Conservation (phyloP, 1,140 invertebrate species). For the Potamilus streckersoni region DNA sequence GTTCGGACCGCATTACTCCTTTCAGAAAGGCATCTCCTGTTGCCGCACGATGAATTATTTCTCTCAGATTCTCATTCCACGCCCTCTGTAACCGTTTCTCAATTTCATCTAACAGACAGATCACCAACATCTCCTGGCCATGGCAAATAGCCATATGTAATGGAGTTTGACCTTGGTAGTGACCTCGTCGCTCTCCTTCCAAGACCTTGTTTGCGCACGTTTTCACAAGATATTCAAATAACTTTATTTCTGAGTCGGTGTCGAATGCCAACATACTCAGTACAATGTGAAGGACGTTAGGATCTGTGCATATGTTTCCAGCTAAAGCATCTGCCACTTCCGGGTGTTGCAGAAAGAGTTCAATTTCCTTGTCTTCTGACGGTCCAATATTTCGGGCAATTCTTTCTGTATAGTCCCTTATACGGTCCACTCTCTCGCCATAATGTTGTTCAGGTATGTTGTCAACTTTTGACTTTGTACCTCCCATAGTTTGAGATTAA, state of each 20-base stretch:
- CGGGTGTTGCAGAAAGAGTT: too few relatives aligned
- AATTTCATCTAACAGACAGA: conserved; percentile 19
- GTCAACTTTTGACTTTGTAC: too few relatives aligned
- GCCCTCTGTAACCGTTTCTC: background rate
- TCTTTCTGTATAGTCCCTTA: too few relatives aligned
- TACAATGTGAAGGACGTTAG: conserved; percentile 29
- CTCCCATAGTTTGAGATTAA: too few relatives aligned
- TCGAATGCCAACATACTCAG: conserved; percentile 22
- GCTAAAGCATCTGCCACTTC: too few relatives aligned
- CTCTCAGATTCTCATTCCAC: background rate
- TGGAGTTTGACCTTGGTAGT: conserved; percentile 47
- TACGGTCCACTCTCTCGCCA: too few relatives aligned
- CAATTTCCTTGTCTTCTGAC: too few relatives aligned
- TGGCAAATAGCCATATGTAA: conserved; percentile 49
- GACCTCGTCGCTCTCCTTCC: conserved; percentile 19
- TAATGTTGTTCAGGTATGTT: too few relatives aligned
- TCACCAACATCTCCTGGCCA: conserved; percentile 31
- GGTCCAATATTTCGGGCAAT: too few relatives aligned
- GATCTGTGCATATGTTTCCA: too few relatives aligned
- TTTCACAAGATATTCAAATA: conserved; percentile 21
- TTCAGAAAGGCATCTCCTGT: conserved; percentile 39
- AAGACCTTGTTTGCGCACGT: conserved; percentile 29
- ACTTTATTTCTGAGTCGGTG: conserved; percentile 16
- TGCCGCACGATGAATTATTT: conserved; percentile 30
- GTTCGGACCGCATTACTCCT: conserved; percentile 52